Conservation (phyloP, 2,888 invertebrate species). For the Thysanoteuthis rhombus region DNA sequence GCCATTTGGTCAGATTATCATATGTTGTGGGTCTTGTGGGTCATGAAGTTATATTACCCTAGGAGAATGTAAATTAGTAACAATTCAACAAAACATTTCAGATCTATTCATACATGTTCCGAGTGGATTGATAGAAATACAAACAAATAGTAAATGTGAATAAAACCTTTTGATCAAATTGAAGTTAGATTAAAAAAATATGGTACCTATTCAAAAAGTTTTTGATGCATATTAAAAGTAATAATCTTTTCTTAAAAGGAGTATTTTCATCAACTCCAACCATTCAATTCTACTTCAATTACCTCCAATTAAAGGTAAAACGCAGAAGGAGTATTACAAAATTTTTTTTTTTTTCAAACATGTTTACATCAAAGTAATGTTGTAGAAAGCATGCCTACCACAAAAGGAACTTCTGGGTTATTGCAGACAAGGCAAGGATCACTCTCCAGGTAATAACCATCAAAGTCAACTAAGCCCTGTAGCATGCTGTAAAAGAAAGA, state of each 20-base stretch:
- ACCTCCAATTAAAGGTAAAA: neutral
- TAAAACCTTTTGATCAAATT: too few relatives aligned
- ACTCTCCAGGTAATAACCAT: slow-evolving; percentile 94
- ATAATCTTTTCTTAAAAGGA: neutral
- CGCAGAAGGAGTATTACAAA: too few relatives aligned
- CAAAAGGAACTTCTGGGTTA: slow-evolving; percentile 88
- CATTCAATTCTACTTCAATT: too few relatives aligned
- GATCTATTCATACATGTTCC: neutral
- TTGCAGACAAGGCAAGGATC: slow-evolving; percentile 98
- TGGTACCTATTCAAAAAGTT: neutral
- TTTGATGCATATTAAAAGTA: neutral
- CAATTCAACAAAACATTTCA: neutral
- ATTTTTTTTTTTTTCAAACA: too few relatives aligned
- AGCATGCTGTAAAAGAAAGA: slow-evolving; percentile 72
- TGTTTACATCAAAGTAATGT: neutral
- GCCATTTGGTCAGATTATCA: too few relatives aligned
- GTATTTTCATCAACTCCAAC: too few relatives aligned
- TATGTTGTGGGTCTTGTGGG: neutral
- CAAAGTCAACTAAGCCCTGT: slow-evolving; percentile 92
- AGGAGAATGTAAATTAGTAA: neutral
- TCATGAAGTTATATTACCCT: neutral
- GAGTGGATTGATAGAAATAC: neutral
- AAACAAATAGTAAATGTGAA: too few relatives aligned
- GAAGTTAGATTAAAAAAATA: neutral
- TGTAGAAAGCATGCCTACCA: slow-evolving; percentile 49